These are phyloP conservation scores for Gastrophysa polygoni DNA, from an alignment of 2,888 invertebrate species.

Conservation along the genomic window DNA sequence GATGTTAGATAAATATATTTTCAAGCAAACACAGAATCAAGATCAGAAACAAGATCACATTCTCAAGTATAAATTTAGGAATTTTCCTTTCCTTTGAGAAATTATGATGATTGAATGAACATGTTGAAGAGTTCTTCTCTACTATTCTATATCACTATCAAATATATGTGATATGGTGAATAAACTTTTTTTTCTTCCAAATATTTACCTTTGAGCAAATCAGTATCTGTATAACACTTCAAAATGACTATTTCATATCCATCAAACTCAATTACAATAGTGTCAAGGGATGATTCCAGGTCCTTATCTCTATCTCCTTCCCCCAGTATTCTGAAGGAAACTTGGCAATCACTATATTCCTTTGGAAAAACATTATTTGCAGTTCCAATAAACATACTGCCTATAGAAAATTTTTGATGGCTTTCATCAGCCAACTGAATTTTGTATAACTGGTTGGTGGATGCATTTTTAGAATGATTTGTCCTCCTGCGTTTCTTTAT, in stretches of 20 bases:
- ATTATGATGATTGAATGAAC: too few relatives aligned
- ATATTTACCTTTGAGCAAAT: slow-evolving; percentile 44
- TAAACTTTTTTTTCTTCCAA: background rate
- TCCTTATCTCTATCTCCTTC: slow-evolving; percentile 31
- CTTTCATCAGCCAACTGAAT: slow-evolving; percentile 27
- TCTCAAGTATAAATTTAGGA: too few relatives aligned
- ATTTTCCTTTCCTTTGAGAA: too few relatives aligned
- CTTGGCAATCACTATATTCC: slow-evolving; percentile 43
- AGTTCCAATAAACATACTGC: slow-evolving; percentile 46
- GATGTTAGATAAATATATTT: too few relatives aligned
- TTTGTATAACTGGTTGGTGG: slow-evolving; percentile 18
- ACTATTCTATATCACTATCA: too few relatives aligned
- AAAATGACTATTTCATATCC: slow-evolving; percentile 37
- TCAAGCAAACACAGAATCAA: too few relatives aligned
- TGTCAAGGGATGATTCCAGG: slow-evolving; percentile 17
- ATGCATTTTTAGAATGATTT: slow-evolving; percentile 2
- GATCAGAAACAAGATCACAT: too few relatives aligned
- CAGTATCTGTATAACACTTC: slow-evolving; percentile 37
- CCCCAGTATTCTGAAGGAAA: slow-evolving; percentile 33
- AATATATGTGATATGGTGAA: too few relatives aligned
- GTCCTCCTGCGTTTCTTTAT: slow-evolving; percentile 32
- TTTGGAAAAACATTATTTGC: slow-evolving; percentile 47
- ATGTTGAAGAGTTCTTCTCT: too few relatives aligned
- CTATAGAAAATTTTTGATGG: slow-evolving; percentile 39
- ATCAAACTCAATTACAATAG: slow-evolving; percentile 39